A percentile compares a stretch with the other conserved stretches of the same genome.
phyloP scores from a whole-genome alignment of 2,888 invertebrate species.

The Melinaea marsaeus region DNA sequence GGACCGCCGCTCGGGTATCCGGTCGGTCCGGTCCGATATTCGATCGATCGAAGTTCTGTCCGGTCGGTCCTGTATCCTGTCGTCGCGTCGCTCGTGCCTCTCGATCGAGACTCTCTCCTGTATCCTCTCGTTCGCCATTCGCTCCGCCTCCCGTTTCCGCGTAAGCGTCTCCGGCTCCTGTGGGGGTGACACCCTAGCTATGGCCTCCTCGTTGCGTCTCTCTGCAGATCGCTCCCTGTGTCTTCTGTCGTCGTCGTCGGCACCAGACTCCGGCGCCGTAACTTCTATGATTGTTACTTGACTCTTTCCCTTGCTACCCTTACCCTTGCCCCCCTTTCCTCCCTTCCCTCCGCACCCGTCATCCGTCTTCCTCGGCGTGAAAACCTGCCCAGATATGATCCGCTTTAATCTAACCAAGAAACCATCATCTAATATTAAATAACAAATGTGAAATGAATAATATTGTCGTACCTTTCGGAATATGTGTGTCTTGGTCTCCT shows the following conservation, averaged over 20 bases:
- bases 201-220: constrained; percentile 57
- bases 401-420: neutral
- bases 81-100: constrained; percentile 46
- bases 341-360: constrained; percentile 78
- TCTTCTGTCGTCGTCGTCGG: constrained; percentile 64
- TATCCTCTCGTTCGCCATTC: constrained; percentile 44
- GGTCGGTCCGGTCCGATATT: constrained; percentile 31
- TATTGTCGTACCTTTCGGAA: constrained; percentile 55
- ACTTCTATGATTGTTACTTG: constrained; percentile 85
- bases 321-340: constrained; percentile 84
- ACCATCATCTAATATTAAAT: constrained; percentile 1
- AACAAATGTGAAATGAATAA: neutral
- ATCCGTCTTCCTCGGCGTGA: constrained; percentile 78
- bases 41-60: constrained; percentile 31
- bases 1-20: constrained; percentile 33
- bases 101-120: constrained; percentile 44
- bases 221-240: constrained; percentile 58
- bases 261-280: constrained; percentile 59
- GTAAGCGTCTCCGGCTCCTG: constrained; percentile 46
- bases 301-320: constrained; percentile 84
- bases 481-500: constrained; percentile 65
- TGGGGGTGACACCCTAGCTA: constrained; percentile 60
- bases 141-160: constrained; percentile 42
- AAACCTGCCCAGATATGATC: constrained; percentile 51
- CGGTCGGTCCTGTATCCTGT: constrained; percentile 44